Percentiles rank a stretch among this genome's conserved stretches.
Evolutionary conservation across 1,140 invertebrate species (phyloP).

Genomic region (Aricia agestis): DNA sequence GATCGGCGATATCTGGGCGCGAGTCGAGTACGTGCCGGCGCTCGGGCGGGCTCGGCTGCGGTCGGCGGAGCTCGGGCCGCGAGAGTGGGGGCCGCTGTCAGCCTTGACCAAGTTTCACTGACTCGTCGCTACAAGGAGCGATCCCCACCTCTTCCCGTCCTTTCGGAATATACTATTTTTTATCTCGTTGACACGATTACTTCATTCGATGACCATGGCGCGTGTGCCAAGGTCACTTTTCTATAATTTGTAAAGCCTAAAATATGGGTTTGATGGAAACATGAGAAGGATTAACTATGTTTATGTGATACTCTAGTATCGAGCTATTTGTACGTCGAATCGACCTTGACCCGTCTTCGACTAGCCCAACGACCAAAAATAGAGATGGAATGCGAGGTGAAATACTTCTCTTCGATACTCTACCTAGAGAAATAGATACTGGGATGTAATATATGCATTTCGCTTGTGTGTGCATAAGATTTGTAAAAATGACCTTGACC

Average conservation of each 20-base stretch:
- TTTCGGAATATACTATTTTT: conserved; percentile 68
- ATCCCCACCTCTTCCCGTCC: conserved; percentile 73
- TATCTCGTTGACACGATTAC: conserved; percentile 69
- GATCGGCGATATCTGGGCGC: conserved; percentile 54
- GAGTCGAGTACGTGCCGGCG: conserved; percentile 50
- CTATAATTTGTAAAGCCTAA: neutral
- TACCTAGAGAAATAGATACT: neutral
- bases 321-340: conserved; percentile 43
- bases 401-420: conserved; percentile 25
- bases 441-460: conserved; percentile 52
- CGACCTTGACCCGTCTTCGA: conserved; percentile 67
- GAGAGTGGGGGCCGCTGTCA: conserved; percentile 44
- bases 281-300: conserved; percentile 12
- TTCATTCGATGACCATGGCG: conserved; percentile 53
- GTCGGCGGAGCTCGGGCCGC: conserved; percentile 42
- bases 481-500: conserved; percentile 75
- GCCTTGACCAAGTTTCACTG: conserved; percentile 74
- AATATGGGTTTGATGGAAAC: conserved; percentile 10
- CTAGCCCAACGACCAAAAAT: conserved; percentile 58
- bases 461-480: conserved; percentile 61
- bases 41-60: conserved; percentile 50
- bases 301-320: conserved; percentile 10
- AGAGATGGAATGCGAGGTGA: conserved; percentile 60
- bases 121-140: conserved; percentile 69
- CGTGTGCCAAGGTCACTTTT: conserved; percentile 48